Evolutionary conservation across 2,113 vertebrate species (phyloP).

Genomic region (Cacatua alba): DNA sequence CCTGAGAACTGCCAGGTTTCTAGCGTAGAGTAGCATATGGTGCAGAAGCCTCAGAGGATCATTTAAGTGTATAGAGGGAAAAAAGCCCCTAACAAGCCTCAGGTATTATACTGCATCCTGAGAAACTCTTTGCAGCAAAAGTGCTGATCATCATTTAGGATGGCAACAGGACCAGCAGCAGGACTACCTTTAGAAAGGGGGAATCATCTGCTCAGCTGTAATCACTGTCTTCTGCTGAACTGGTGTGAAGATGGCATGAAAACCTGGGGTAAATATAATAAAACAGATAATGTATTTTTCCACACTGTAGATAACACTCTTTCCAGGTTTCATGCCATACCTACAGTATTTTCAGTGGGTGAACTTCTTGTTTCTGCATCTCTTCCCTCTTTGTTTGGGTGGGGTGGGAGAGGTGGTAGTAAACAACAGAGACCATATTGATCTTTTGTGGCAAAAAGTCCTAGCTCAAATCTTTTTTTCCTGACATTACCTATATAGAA

Average conservation of each 20-base stretch:
- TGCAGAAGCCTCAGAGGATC: background rate
- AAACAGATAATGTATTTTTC: background rate
- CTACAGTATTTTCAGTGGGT: background rate
- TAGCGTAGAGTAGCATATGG: background rate
- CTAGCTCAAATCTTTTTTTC: background rate
- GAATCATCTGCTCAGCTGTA: background rate
- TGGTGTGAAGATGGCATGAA: background rate
- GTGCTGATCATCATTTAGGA: accelerated
- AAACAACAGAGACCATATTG: background rate
- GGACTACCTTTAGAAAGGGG: background rate
- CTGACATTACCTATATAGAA: background rate
- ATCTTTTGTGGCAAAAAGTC: background rate
- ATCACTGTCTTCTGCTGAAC: background rate
- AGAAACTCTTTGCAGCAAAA: background rate
- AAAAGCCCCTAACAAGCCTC: background rate
- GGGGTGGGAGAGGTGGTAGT: accelerated
- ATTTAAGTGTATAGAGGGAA: background rate
- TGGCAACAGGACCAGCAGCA: background rate
- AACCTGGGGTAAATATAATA: background rate
- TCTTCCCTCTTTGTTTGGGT: background rate
- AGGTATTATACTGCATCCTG: background rate
- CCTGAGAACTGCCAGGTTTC: background rate
- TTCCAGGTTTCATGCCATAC: background rate
- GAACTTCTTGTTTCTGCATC: background rate
- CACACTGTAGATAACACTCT: background rate